Base-by-base conservation (phyloP, 2,113 vertebrate species). In the Oophaga pumilio region DNA sequence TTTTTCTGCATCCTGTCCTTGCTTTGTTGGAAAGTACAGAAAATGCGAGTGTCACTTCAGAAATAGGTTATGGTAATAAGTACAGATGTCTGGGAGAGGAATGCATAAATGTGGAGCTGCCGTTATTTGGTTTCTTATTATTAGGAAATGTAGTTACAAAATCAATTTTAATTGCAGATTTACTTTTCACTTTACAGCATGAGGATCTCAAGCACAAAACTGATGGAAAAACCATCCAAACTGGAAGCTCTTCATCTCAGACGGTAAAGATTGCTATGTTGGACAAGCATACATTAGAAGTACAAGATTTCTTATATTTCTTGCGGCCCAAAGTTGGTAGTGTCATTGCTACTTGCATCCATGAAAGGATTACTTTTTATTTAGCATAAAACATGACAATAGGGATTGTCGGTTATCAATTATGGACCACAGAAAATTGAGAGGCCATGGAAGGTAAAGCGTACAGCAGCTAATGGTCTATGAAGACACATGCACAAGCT, bases 121-220 rank as follows among this genome's bases (percentile, higher is more conserved):
- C 26, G 28, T 69, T 0, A 33, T 69, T 28, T 69, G 13, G 10
- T 33, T 28, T 33, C 0, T 12, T 26, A 24, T 4, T 33, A 18
- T 28, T 74, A 20, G 18, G 8, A 74, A 10, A 50, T 74, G 4
- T 74, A 43, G 9, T 50, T 50, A 8, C 8, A 11, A 22, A 50
- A 20, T 17, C 8, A 4, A 73, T 73, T 73, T 20, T 22, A 74
- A 74, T 74, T 1, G 43, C 14, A 0, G 11, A 28, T 20, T 20
- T 62, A 12, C 49, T 49, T 62, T 11, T 82, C 12, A 64, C 24
- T 87, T 49, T 49, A 11, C 59, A 88, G 81, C 43, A 88, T n/a
- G 87, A 68, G 20, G 43, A 57, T 24, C 60, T 53, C 20, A 76
- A 26, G 26, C 59, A 77, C 26, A 88, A 77, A 56, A 50, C n/a